Conservation (phyloP, 1,140 invertebrate genomes). For the Drosophila sp. region DNA sequence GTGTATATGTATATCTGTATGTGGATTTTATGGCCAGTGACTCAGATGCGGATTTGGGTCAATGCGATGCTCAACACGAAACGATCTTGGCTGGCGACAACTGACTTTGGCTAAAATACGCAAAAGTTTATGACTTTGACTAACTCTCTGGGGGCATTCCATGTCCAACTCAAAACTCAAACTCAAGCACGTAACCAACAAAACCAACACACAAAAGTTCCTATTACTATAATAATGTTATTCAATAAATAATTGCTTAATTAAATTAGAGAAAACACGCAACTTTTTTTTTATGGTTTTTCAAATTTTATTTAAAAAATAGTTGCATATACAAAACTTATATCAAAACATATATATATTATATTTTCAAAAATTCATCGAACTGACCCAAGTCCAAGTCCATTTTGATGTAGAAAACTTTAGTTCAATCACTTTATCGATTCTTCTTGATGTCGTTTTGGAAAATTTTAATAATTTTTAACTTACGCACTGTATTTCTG, state of each 20-base stretch:
- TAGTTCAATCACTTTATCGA: background rate
- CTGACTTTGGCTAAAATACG: conserved; percentile 35
- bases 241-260: conserved; percentile 37
- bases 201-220: conserved; percentile 40
- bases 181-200: conserved; percentile 44
- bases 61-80: conserved; percentile 61
- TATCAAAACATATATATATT: conserved; percentile 37
- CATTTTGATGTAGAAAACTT: background rate
- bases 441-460: conserved; percentile 2
- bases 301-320: conserved; percentile 67
- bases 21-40: conserved; percentile 58
- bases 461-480: conserved; percentile 38
- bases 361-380: conserved; percentile 29
- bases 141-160: conserved; percentile 23
- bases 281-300: conserved; percentile 29
- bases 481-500: conserved; percentile 69
- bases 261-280: background rate
- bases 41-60: conserved; percentile 64
- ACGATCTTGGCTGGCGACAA: conserved; percentile 41
- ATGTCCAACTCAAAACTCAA: conserved; percentile 21
- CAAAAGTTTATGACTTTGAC: conserved; percentile 41
- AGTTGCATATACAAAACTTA: conserved; percentile 72
- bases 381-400: background rate
- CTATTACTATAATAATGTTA: conserved; percentile 41
- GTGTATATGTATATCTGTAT: conserved; percentile 27